Conservation (phyloP, 2,888 invertebrate species). For the Rotaria socialis region DNA sequence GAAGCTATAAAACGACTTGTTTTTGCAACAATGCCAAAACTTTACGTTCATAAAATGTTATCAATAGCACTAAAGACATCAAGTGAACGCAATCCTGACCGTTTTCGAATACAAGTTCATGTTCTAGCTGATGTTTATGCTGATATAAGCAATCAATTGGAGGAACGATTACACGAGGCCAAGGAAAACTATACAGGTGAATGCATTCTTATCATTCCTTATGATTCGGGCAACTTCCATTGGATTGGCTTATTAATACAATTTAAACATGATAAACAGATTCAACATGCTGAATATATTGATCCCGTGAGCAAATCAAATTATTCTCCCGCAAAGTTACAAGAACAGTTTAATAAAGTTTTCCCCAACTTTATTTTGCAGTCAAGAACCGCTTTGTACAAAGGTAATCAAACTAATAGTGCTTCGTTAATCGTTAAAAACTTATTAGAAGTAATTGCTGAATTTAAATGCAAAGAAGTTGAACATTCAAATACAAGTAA, state of each 20-base stretch:
- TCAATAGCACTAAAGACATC: not conserved
- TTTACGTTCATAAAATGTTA: no score
- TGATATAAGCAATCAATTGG: not conserved
- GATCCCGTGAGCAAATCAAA: not conserved
- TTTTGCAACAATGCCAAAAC: no score
- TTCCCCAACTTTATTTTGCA: not conserved
- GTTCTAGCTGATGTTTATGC: not conserved
- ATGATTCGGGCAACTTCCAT: not conserved
- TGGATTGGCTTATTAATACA: not conserved
- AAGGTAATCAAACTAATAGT: no score
- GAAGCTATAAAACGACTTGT: no score
- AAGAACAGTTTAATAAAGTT: not conserved
- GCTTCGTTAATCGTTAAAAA: no score
- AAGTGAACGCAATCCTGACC: not conserved
- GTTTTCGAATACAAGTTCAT: not conserved
- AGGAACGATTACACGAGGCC: not conserved
- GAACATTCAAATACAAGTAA: no score
- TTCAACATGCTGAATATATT: not conserved
- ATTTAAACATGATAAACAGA: not conserved
- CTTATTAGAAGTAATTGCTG: no score
- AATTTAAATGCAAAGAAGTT: no score
- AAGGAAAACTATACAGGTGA: not conserved
- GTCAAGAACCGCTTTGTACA: not conserved
- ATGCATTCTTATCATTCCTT: not conserved
- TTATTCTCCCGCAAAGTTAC: not conserved